Evolutionary conservation across 2,888 invertebrate species (phyloP), one percentile per base, ranked within the genome.

Genomic region (Heterodera filipjevi): DNA sequence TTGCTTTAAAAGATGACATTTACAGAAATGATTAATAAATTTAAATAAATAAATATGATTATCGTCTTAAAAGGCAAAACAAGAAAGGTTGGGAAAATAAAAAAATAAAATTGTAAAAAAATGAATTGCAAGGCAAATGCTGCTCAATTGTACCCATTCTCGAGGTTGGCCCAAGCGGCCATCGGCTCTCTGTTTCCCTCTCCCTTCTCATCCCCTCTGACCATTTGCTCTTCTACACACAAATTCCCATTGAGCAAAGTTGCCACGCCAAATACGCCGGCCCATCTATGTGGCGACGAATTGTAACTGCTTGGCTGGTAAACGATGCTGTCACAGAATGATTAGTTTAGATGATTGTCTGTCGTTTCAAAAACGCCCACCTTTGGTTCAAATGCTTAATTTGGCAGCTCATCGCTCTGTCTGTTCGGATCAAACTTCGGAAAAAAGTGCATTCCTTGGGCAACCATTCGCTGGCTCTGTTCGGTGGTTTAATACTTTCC

Each of bases 221-320:
- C 66, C 75, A 75, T 75, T 75, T 75, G 19, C 30, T 30, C 35
- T 33, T 64, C 75, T 22, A 75, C 32, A 6, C 35, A 8, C 27
- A 59, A 30, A 64, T 75, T 64, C 19, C 66, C 75, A 14, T 53
- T 75, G 68, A 30, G 32, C 44, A 75, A n/a, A 66, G 44, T 14
- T 19, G 44, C 27, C 19, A 35, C n/a, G 44, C 64, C 53, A 64
- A 44, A 75, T 44, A 64, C 64, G 3, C 75, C 66, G 22, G 33
- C 22, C 75, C 75, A 75, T 22, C 46, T 46, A 12, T 75, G 59
- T 16, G 75, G 75, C 30, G 68, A 53, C 22, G 75, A 53, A 59
- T 75, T 64, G 46, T 75, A 75, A 16, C 59, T 68, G 35, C 46
- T 66, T 16, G 68, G 68, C 68, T 32, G 68, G 32, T 22, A 75